Evolutionary conservation across 2,888 invertebrate species (phyloP), one percentile per base, ranked within the genome.

Genomic region (Harmothoe impar): DNA sequence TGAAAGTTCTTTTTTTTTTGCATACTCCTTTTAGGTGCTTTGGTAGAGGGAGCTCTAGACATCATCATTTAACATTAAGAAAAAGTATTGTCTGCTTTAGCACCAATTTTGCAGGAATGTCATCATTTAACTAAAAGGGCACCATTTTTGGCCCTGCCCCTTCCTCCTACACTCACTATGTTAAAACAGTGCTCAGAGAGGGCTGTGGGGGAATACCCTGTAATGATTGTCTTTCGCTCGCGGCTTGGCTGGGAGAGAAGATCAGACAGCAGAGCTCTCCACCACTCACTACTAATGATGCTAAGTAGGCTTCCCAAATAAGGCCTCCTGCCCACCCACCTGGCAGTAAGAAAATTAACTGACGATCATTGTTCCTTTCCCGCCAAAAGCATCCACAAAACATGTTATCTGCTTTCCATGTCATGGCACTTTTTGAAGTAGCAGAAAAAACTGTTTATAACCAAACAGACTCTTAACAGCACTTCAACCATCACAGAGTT

Each of bases 171-270:
- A 43, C 43, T 7, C 3, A 43, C 3, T 43, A 10, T 43, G 10
- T 10, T 43, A n/a, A n/a, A 62, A 15, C 20, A 62, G 62, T 43
- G 10, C 62, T 62, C 62, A n/a, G 62, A 7, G 62, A n/a, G 20
- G 15, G 62, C n/a, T 5, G n/a, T n/a, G 62, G 62, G 62, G 62
- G 62, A n/a, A 62, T 62, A 43, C 43, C 43, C 20, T 20, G 62
- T 72, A 72, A 72, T 72, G 72, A 72, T 25, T 72, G 72, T 72
- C 72, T 25, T 25, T 72, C 72, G 25, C 72, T 72, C 72, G 3
- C 5, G n/a, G 68, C 17, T n/a, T 68, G n/a, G 68, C 17, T 5
- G 17, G 25, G 25, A 29, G 7, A 29, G n/a, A 12, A 29, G 72
- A 25, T 72, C 29, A 29, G 72, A 25, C 72, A 3, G 5, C 29